A percentile compares a stretch with the other conserved stretches of the same genome.
Evolutionary conservation across 1,140 invertebrate species (phyloP).

Genomic region (Mizuhopecten yessoensis): DNA sequence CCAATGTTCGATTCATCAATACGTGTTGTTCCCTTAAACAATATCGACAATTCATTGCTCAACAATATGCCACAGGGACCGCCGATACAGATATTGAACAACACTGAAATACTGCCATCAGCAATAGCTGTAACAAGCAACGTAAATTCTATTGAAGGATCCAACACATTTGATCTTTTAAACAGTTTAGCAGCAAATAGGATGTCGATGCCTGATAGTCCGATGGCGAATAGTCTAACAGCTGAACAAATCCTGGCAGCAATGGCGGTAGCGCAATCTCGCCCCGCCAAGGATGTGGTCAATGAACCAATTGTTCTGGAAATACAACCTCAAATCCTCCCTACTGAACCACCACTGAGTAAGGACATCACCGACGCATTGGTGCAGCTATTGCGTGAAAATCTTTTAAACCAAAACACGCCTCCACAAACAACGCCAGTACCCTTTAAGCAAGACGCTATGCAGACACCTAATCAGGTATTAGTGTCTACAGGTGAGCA

Average conservation of each 20-base stretch:
- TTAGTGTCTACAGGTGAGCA: not conserved
- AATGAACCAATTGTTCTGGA: not conserved
- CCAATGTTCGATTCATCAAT: not conserved
- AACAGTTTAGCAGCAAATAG: slow-evolving; percentile 15
- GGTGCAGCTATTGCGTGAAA: not conserved
- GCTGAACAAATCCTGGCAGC: not conserved
- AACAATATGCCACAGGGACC: not conserved
- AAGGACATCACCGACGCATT: not conserved
- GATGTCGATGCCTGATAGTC: slow-evolving; percentile 13
- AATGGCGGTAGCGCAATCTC: not conserved
- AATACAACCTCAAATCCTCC: slow-evolving; percentile 8
- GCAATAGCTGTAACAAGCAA: not conserved
- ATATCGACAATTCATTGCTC: not conserved
- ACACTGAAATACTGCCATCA: not conserved
- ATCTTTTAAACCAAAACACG: not conserved
- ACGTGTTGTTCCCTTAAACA: slow-evolving; percentile 17
- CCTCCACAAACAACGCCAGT: not conserved
- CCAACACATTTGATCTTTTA: not conserved
- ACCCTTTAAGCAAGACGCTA: not conserved
- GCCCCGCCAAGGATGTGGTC: not conserved
- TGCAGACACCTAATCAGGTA: not conserved
- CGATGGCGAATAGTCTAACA: not conserved
- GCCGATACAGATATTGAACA: not conserved
- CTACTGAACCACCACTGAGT: not conserved
- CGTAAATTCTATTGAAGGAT: not conserved